These are phyloP conservation scores for Sorex araneus DNA, from an alignment of 2,113 vertebrate genomes.

Conservation along the genomic window DNA sequence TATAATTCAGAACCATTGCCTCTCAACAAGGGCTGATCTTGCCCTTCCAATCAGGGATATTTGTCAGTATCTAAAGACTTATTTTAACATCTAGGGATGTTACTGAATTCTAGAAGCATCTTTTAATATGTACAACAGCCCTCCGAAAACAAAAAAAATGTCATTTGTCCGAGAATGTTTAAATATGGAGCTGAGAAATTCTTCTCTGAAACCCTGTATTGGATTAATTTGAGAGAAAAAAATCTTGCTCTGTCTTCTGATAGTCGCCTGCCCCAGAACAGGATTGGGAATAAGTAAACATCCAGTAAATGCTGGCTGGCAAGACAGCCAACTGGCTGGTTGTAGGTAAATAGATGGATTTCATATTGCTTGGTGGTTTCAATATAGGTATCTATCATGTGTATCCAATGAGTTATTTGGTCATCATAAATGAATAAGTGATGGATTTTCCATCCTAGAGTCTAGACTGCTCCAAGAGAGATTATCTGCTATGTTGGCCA, in stretches of 20 bases:
- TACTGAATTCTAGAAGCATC: background rate
- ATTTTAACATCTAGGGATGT: background rate
- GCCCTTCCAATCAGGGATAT: background rate
- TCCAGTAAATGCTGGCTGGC: background rate
- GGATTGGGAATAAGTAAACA: background rate
- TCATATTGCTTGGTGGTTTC: background rate
- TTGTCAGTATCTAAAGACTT: background rate
- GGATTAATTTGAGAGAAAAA: slow-evolving; percentile 50
- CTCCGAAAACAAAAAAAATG: background rate
- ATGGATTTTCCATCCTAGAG: background rate
- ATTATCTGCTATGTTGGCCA: background rate
- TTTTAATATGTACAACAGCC: background rate
- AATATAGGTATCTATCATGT: background rate
- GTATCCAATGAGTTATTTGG: background rate
- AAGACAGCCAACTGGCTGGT: background rate
- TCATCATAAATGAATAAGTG: slow-evolving; percentile 25
- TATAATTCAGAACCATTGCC: slow-evolving; percentile 26
- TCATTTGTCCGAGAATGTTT: background rate
- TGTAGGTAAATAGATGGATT: background rate
- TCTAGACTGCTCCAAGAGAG: background rate
- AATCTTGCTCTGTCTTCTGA: background rate
- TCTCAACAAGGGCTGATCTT: background rate
- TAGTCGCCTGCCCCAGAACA: background rate
- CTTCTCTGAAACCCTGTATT: slow-evolving; percentile 1
- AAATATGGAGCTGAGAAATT: background rate